A percentile compares a stretch with the other conserved stretches of the same genome.
These are phyloP conservation scores for Cabera pusaria DNA, from an alignment of 2,888 invertebrate genomes.

Conservation along the genomic window DNA sequence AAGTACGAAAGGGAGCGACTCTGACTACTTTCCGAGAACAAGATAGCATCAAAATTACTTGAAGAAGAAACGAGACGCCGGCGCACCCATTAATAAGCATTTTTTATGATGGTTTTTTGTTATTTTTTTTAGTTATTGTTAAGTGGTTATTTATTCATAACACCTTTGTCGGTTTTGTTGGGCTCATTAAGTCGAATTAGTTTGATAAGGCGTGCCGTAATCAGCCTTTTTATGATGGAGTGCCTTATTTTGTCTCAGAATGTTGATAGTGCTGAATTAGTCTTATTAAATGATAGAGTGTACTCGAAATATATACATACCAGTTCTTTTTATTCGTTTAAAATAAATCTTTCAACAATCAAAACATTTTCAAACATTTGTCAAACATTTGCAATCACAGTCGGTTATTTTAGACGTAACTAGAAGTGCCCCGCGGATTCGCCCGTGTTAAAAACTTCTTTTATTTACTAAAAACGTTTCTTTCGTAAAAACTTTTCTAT, in stretches of 20 bases:
- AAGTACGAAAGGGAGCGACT: constrained; percentile 41
- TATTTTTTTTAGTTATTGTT: constrained; percentile 54
- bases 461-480: too few species aligned
- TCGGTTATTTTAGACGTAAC: too few species aligned
- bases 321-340: too few species aligned
- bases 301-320: too few species aligned
- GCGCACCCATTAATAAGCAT: constrained; percentile 67
- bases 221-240: constrained; percentile 33
- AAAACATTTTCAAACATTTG: too few species aligned
- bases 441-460: too few species aligned
- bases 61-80: constrained; percentile 66
- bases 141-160: constrained; percentile 76
- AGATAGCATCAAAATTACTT: constrained; percentile 74
- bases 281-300: too few species aligned
- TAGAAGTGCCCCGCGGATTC: too few species aligned
- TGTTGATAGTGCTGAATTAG: too few species aligned
- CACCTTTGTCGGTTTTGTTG: constrained; percentile 75
- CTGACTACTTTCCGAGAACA: constrained; percentile 68
- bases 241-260: constrained; percentile 11
- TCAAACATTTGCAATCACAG: too few species aligned
- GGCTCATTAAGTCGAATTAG: constrained; percentile 68
- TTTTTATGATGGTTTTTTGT: constrained; percentile 38
- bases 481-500: too few species aligned
- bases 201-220: constrained; percentile 48
- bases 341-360: too few species aligned